Conservation (phyloP, 2,797 vertebrate genomes). For the Danio tinwini region DNA sequence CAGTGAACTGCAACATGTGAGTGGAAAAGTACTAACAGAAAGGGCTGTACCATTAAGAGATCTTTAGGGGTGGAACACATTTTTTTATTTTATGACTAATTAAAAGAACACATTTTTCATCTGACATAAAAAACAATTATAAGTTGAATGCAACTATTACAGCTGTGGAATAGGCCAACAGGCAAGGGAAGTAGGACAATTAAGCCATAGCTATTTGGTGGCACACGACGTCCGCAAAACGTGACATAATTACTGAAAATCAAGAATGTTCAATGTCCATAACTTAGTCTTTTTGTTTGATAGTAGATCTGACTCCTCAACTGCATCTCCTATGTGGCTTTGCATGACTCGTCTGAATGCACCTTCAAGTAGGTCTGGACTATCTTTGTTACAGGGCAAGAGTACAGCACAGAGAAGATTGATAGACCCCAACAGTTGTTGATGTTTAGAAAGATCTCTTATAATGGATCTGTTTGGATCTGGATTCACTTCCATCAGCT, state of each 20-base stretch:
- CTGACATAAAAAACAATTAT: not conserved
- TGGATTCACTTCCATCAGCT: not conserved
- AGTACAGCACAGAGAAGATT: not conserved
- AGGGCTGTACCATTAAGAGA: slow-evolving; percentile 52
- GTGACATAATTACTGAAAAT: too few species aligned
- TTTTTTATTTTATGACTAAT: not conserved
- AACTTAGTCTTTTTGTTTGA: too few species aligned
- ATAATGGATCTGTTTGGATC: not conserved
- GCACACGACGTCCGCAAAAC: not conserved
- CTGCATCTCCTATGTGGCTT: not conserved
- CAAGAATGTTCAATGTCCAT: too few species aligned
- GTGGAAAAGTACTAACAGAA: slow-evolving; percentile 60
- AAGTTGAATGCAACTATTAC: not conserved
- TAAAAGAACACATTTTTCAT: not conserved
- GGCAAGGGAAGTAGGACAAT: not conserved
- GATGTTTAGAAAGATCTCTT: not conserved
- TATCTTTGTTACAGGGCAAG: slow-evolving; percentile 1
- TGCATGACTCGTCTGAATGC: not conserved
- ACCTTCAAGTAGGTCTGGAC: not conserved
- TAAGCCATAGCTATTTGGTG: not conserved
- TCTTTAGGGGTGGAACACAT: slow-evolving; percentile 19
- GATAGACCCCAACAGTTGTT: not conserved
- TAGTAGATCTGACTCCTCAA: not conserved
- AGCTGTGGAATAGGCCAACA: slow-evolving; percentile 5
- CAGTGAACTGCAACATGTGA: slow-evolving; percentile 50